These are phyloP conservation scores for Varecia variegata DNA, from an alignment of 2,797 vertebrate genomes.

Conservation along the genomic window DNA sequence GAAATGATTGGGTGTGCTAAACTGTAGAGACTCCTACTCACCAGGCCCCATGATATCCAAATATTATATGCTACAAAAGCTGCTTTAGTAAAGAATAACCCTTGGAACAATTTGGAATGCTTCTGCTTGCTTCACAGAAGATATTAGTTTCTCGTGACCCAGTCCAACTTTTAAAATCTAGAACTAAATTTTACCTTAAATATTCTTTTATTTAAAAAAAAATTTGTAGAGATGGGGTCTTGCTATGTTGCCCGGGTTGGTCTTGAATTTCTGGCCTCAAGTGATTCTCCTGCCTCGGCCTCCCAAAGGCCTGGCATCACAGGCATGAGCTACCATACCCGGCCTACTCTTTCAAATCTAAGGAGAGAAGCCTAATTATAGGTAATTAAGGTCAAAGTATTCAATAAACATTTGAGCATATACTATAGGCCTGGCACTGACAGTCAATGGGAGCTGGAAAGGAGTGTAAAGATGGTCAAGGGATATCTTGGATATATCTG, in stretches of 20 bases:
- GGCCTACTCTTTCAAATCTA: constrained; percentile 2
- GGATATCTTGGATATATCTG: neutral
- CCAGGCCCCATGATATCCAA: neutral
- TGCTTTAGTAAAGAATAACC: neutral
- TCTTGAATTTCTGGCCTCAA: neutral
- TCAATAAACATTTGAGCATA: neutral
- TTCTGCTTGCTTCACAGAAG: neutral
- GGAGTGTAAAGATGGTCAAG: neutral
- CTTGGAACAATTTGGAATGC: neutral
- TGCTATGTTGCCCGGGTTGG: neutral
- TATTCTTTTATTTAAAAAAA: neutral
- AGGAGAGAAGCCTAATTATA: neutral
- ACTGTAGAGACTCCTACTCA: neutral
- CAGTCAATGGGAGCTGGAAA: neutral
- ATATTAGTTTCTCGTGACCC: neutral
- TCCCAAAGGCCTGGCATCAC: neutral
- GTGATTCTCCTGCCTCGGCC: neutral
- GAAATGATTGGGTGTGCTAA: neutral
- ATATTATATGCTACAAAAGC: neutral
- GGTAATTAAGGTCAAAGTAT: neutral
- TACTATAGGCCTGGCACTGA: neutral
- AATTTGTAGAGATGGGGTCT: neutral
- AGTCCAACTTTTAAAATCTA: neutral
- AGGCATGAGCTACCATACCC: neutral
- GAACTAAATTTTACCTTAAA: neutral